Evolutionary conservation across 2,797 vertebrate genomes (phyloP).

Genomic region (Taeniopygia guttata): DNA sequence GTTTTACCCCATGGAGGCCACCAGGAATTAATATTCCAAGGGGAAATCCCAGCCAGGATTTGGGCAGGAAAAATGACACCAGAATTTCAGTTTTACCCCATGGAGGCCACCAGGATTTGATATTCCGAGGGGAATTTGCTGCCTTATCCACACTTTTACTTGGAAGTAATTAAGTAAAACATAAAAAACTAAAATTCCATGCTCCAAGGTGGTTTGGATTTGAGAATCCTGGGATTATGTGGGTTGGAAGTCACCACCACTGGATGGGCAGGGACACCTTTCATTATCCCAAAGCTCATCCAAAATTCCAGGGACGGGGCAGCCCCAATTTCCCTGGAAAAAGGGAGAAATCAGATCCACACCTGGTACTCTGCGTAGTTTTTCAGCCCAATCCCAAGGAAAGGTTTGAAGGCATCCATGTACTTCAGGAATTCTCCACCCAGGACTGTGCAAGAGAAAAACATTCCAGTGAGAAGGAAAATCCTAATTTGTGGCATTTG

Average conservation of each 20-base stretch:
- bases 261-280: not conserved
- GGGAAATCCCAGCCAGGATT: not conserved
- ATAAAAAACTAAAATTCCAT: rapidly evolving
- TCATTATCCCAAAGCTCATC: not conserved
- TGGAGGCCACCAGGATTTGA: not conserved
- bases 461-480: not conserved
- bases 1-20: too few relatives aligned
- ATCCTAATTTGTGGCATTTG: rapidly evolving
- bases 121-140: not conserved
- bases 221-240: not conserved
- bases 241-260: not conserved
- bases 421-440: conserved; percentile 96
- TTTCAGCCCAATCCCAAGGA: conserved; percentile 93
- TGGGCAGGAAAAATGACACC: not conserved
- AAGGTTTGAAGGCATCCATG: conserved; percentile 98
- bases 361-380: conserved; percentile 99
- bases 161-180: not conserved
- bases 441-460: conserved; percentile 78
- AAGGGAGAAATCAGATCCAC: not conserved
- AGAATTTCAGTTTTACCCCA: too few relatives aligned
- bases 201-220: not conserved
- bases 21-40: not conserved
- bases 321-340: not conserved
- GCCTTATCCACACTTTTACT: not conserved
- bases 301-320: not conserved